Conservation (phyloP, 2,113 vertebrate genomes). For the Origma solitaria region DNA sequence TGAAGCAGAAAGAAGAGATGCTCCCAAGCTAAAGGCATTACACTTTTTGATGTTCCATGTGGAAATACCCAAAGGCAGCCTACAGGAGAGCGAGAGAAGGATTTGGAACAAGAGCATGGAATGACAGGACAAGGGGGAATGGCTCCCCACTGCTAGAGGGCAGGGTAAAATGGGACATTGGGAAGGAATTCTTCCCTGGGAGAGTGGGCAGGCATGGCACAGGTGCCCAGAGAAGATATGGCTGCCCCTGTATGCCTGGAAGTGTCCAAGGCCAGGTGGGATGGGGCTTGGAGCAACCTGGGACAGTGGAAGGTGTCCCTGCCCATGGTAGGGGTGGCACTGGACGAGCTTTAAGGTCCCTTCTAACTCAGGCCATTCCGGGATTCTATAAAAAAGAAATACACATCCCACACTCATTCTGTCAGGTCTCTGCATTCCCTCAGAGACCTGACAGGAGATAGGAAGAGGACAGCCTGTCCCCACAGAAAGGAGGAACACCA, state of each 20-base stretch:
- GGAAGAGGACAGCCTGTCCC: background rate
- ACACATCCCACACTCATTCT: background rate
- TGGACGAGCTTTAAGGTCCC: background rate
- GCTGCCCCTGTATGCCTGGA: background rate
- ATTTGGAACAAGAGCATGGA: background rate
- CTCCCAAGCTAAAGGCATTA: background rate
- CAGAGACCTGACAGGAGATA: background rate
- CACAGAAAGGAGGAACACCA: background rate
- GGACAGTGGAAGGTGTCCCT: background rate
- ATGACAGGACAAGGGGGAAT: background rate
- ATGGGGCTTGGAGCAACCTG: background rate
- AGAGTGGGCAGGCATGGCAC: rapidly evolving
- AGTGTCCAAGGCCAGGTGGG: background rate
- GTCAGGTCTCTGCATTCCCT: background rate
- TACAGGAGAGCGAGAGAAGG: background rate
- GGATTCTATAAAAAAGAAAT: background rate
- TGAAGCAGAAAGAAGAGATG: background rate
- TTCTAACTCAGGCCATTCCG: background rate
- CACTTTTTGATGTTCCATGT: background rate
- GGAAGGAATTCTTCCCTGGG: rapidly evolving
- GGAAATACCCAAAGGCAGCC: background rate
- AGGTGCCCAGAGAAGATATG: background rate
- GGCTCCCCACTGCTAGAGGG: background rate
- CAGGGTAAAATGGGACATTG: rapidly evolving
- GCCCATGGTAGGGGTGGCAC: background rate